Conservation (phyloP, 2,113 vertebrate species). For the Vidua chalybeata region DNA sequence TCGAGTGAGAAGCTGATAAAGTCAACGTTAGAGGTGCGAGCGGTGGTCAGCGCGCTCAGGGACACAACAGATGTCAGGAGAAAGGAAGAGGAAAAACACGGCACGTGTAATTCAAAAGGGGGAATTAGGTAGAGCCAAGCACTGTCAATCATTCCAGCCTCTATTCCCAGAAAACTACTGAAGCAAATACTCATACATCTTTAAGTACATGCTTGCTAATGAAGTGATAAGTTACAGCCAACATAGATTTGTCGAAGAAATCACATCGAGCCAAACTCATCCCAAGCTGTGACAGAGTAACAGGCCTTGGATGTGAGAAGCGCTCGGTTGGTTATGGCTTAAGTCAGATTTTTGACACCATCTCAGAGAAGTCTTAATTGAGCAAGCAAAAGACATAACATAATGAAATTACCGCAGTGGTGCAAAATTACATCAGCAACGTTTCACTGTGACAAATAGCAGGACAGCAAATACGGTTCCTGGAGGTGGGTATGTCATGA, state of each 20-base stretch:
- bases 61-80: not conserved
- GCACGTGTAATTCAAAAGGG: not conserved
- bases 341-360: not conserved
- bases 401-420: not conserved
- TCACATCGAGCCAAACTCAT: not conserved
- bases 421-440: not conserved
- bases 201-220: not conserved
- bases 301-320: not conserved
- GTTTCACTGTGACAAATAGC: not conserved
- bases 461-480: not conserved
- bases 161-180: not conserved
- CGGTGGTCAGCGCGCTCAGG: not conserved
- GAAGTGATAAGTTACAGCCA: not conserved
- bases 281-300: not conserved
- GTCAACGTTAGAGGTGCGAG: not conserved
- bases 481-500: not conserved
- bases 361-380: not conserved
- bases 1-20: not conserved
- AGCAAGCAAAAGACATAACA: not conserved
- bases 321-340: not conserved
- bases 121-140: not conserved
- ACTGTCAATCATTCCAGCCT: not conserved
- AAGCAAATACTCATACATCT: conserved; percentile 7
- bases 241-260: not conserved
- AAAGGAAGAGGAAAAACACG: not conserved